Evolutionary conservation across 2,888 invertebrate genomes (phyloP).

Genomic region (Adelphocoris suturalis): DNA sequence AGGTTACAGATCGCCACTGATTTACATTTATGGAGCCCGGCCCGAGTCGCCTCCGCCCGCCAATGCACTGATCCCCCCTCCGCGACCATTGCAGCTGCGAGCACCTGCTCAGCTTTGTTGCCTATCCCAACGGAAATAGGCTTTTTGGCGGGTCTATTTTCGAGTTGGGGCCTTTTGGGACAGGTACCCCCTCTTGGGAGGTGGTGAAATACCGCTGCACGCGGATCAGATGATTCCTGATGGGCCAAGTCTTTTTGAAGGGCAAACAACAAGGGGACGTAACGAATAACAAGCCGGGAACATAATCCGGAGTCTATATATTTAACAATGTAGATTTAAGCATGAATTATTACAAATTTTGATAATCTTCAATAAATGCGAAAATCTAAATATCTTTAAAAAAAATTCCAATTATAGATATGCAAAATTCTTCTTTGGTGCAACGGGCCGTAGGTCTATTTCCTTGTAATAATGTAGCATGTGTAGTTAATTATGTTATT

Average conservation of each 20-base stretch:
- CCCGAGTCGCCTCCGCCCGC: not conserved
- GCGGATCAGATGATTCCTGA: constrained; percentile 4
- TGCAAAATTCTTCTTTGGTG: too few species aligned
- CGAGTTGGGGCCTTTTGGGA: constrained; percentile 13
- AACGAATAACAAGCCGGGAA: too few species aligned
- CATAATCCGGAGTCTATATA: too few species aligned
- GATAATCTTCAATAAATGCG: too few species aligned
- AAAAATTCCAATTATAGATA: too few species aligned
- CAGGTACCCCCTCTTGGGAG: not conserved
- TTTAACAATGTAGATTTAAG: too few species aligned
- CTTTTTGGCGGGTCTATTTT: constrained; percentile 42
- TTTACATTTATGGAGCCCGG: constrained; percentile 14
- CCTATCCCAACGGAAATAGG: constrained; percentile 36
- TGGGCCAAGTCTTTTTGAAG: not conserved
- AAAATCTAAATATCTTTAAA: too few species aligned
- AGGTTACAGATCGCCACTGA: not conserved
- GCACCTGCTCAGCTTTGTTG: constrained; percentile 27
- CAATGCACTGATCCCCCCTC: not conserved
- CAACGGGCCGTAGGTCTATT: too few species aligned
- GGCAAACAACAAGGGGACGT: not conserved
- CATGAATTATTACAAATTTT: too few species aligned
- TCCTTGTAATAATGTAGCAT: too few species aligned
- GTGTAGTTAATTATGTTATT: too few species aligned
- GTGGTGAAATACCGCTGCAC: not conserved
- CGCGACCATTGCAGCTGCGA: not conserved